Evolutionary conservation across 2,888 invertebrate genomes (phyloP), one percentile per base, ranked within the genome.

Genomic region (Sepioteuthis lessoniana): DNA sequence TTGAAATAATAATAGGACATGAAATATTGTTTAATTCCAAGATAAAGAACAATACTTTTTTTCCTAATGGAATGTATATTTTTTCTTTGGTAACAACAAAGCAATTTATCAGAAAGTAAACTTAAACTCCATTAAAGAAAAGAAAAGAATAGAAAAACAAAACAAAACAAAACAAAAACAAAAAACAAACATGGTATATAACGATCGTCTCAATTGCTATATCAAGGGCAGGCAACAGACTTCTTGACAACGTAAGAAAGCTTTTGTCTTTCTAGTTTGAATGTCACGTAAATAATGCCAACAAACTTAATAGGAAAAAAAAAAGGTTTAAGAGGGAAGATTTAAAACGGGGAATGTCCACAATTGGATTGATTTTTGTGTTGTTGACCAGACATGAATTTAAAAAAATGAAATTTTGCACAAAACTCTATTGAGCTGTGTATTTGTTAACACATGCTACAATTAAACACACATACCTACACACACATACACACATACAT

Each of bases 271-370:
- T 76, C n/a, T 76, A 76, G n/a, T 76, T 76, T 76, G 76, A 76
- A 76, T 76, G 76, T 76, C n/a, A 76, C 76, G 76, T n/a, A 76
- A 76, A n/a, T 76, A 76, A 76, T 76, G 76, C 76, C 35, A n/a
- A n/a, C n/a, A 0, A 42, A 42, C 3, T 7, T 42, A 76, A 13
- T n/a, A n/a, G 1, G 13, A 76, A 76, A 76, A 8, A 76, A 76
- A n/a, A n/a, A 35, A n/a, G 7, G 76, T 76, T n/a, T n/a, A 8
- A 16, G 19, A 35, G 19, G n/a, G n/a, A 16, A 35, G n/a, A 5
- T 55, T 55, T 21, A 55, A 55, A 55, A 55, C 3, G 0, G 55
- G 21, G 55, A 55, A 55, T 55, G 55, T 55, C 5, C 2, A 55
- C 55, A n/a, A 76, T n/a, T 76, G n/a, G 16, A n/a, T 35, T 76